These are phyloP conservation scores for Anabas testudineus DNA, from an alignment of 2,797 vertebrate genomes.

Conservation along the genomic window DNA sequence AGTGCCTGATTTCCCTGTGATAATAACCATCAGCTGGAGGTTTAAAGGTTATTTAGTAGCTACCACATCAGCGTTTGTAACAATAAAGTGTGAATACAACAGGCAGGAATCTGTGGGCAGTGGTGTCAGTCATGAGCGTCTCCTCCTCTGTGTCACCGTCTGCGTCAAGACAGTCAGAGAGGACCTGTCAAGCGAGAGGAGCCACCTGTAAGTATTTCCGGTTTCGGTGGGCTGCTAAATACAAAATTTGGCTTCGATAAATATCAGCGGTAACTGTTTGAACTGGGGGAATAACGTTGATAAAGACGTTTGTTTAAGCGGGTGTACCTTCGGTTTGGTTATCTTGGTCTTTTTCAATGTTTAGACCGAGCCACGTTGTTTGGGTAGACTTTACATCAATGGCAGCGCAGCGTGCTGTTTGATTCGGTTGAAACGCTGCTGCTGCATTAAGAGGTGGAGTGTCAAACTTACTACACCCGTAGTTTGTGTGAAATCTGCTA, in stretches of 20 bases:
- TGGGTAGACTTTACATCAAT: neutral
- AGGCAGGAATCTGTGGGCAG: slow-evolving; percentile 62
- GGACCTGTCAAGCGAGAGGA: slow-evolving; percentile 19
- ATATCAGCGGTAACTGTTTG: neutral
- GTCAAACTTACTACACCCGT: fast-evolving
- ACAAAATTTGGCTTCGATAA: fast-evolving
- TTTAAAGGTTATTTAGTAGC: slow-evolving; percentile 48
- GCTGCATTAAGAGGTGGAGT: neutral
- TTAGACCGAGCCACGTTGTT: neutral
- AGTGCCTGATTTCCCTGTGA: slow-evolving; percentile 8
- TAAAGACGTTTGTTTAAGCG: neutral
- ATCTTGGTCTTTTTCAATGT: fast-evolving
- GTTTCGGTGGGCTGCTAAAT: neutral
- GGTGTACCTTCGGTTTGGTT: fast-evolving
- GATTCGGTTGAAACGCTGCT: neutral
- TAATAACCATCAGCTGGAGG: slow-evolving; percentile 26
- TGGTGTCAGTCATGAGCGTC: slow-evolving; percentile 38
- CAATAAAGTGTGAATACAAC: slow-evolving; percentile 36
- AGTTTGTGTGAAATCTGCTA: neutral
- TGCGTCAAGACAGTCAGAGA: slow-evolving; percentile 81
- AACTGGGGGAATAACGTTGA: fast-evolving
- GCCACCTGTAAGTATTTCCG: fast-evolving
- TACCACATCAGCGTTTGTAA: slow-evolving; percentile 26
- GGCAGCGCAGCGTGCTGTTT: neutral
- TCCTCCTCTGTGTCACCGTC: slow-evolving; percentile 73